Conservation (phyloP, 2,113 vertebrate species). For the Aspiorhynchus laticeps region DNA sequence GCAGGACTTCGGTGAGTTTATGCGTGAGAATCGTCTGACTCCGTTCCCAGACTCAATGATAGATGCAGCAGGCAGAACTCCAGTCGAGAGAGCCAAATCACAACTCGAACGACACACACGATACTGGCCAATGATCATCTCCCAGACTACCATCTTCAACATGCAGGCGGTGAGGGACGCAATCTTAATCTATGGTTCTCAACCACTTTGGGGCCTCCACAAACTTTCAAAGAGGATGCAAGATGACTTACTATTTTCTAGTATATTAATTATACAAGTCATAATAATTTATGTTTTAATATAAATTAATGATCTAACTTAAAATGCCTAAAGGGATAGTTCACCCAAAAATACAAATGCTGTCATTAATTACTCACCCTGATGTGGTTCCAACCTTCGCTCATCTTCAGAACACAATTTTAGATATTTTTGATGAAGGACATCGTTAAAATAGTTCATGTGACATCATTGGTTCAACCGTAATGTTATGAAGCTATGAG, state of each 20-base stretch:
- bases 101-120: constrained; percentile 96
- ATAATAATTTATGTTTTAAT: background rate
- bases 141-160: constrained; percentile 99
- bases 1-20: constrained; percentile 99
- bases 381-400: no score
- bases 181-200: background rate
- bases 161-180: constrained; percentile 93
- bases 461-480: no score
- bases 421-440: no score
- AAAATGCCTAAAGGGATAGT: background rate
- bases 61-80: constrained; percentile 83
- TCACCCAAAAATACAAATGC: no score
- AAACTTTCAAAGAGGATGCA: background rate
- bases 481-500: no score
- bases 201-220: background rate
- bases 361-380: no score
- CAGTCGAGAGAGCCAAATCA: constrained; percentile 88
- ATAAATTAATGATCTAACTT: background rate
- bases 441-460: no score
- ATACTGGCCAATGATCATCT: constrained; percentile 99
- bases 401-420: no score
- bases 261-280: no score
- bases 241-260: background rate
- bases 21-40: constrained; percentile 97
- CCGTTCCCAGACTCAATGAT: constrained; percentile 87